Evolutionary conservation across 1,140 invertebrate genomes (phyloP), one percentile per base, ranked within the genome.

Genomic region (Pantala flavescens): DNA sequence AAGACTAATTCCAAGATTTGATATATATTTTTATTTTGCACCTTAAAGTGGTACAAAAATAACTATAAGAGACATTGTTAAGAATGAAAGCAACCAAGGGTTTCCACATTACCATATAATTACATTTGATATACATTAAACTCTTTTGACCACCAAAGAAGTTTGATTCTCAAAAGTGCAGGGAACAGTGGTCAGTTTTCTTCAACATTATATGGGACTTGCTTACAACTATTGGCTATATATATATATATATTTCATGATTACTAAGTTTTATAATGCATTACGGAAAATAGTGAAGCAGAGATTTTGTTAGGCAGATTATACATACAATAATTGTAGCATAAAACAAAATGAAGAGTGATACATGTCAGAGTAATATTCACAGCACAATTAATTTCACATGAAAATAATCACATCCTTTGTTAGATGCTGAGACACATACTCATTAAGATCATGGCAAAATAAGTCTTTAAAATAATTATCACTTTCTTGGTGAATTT

Each of bases 11-110:
- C 12, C 49, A 63, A 19, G 49, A 21, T 63, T 63, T 63, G n/a
- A 63, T 63, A 63, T 63, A 63, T 63, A 63, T 63, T 63, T 63
- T 63, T 63, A 63, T 63, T 63, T 63, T 63, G 49, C 49, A 63
- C 49, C 49, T 63, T 19, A 63, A 63, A 19, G 14, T 63, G 49
- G 49, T 63, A 63, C 49, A 63, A 63, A 63, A 63, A 63, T 63
- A 63, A 63, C 49, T 63, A 63, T 63, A 63, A 63, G 14, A 63
- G 14, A 21, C 12, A 63, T 63, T 63, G n/a, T 19, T 63, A 63
- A 7, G 49, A 63, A 63, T 21, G n/a, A 63, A 63, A 63, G 49
- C 49, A 63, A 63, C 49, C 49, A 63, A 63, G 49, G 49, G 49
- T 63, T 63, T 63, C 49, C 49, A 63, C 49, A 63, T 19, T 63